phyloP scores from a whole-genome alignment of 2,888 invertebrate species.

The Andrena marginata region DNA sequence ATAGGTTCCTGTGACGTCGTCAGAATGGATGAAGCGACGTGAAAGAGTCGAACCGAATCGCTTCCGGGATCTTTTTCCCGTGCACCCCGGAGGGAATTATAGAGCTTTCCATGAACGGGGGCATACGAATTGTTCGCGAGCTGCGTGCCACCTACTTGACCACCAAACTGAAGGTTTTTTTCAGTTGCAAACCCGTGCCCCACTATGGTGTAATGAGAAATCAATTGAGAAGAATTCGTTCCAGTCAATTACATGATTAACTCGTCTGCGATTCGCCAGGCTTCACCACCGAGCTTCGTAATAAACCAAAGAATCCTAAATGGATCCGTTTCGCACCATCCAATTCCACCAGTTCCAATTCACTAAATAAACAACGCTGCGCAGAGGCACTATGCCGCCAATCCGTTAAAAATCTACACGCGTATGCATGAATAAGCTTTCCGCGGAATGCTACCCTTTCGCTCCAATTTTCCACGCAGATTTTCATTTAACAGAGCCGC shows the following conservation, averaged over 20 bases:
- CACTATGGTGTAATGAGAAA: slow-evolving; percentile 38
- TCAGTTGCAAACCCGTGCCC: not conserved
- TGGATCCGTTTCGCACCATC: too few relatives aligned
- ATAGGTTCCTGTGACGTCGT: slow-evolving; percentile 34
- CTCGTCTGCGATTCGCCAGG: slow-evolving; percentile 7
- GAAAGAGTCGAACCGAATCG: slow-evolving; percentile 10
- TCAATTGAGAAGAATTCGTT: slow-evolving; percentile 31
- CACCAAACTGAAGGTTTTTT: slow-evolving; percentile 12
- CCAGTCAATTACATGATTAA: slow-evolving; percentile 35
- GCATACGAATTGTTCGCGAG: slow-evolving; percentile 8
- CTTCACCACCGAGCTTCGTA: too few relatives aligned
- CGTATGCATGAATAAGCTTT: not conserved
- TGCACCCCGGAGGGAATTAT: not conserved
- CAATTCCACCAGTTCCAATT: too few relatives aligned
- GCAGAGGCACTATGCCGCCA: too few relatives aligned
- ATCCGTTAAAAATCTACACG: not conserved
- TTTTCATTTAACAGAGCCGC: not conserved
- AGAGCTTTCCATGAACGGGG: not conserved
- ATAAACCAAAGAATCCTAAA: too few relatives aligned
- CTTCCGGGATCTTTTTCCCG: not conserved
- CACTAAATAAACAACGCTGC: too few relatives aligned
- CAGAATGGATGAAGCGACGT: slow-evolving; percentile 1
- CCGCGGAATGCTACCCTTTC: not conserved
- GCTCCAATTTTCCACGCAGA: not conserved
- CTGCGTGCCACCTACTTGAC: slow-evolving; percentile 11